phyloP scores from a whole-genome alignment of 2,113 vertebrate species.

The Lanius ludovicianus region DNA sequence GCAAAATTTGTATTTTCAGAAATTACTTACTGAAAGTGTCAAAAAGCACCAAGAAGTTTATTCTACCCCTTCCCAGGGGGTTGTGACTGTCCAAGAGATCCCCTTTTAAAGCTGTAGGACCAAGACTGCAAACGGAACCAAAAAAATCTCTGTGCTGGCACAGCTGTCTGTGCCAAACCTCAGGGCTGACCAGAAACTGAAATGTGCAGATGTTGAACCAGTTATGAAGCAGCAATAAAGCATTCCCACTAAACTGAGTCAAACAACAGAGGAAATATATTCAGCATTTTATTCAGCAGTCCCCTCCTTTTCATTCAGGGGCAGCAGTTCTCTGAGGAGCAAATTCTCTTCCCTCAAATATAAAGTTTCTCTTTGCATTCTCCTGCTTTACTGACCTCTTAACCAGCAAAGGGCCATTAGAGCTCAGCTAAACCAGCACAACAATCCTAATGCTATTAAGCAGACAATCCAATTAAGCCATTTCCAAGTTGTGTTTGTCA shows the following conservation, averaged over 20 bases:
- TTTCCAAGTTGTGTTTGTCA: slow-evolving; percentile 63
- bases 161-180: not conserved
- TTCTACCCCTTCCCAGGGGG: not conserved
- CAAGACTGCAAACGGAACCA: not conserved
- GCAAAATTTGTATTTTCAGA: not conserved
- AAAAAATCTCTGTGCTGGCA: not conserved
- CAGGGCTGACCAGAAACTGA: not conserved
- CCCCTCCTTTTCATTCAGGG: not conserved
- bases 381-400: slow-evolving; percentile 21
- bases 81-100: not conserved
- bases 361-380: not conserved
- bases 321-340: not conserved
- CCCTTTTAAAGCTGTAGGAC: not conserved
- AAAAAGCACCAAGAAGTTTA: not conserved
- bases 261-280: not conserved
- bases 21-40: not conserved
- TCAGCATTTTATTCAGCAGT: not conserved
- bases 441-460: slow-evolving; percentile 63
- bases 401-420: slow-evolving; percentile 38
- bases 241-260: not conserved
- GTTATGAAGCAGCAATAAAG: not conserved
- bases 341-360: not conserved
- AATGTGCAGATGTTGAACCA: not conserved
- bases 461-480: slow-evolving; percentile 65
- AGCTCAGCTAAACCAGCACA: slow-evolving; percentile 52